These are phyloP conservation scores for Chascanopsetta lugubris DNA, from an alignment of 2,113 vertebrate genomes.

Conservation along the genomic window DNA sequence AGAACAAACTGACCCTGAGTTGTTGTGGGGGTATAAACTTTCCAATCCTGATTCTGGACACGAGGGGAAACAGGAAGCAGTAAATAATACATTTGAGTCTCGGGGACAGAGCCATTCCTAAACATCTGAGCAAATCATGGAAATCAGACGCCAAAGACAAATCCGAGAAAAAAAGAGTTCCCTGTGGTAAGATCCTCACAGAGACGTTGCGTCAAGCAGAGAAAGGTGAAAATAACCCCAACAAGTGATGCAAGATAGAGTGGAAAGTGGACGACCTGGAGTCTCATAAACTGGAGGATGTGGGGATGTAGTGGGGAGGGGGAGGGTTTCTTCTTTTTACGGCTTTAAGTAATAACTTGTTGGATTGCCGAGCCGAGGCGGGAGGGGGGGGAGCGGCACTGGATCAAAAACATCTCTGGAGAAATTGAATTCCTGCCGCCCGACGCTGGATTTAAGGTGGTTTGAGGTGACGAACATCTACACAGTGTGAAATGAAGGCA, in stretches of 20 bases:
- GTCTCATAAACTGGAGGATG: neutral
- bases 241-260: neutral
- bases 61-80: no score
- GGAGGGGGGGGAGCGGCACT: no score
- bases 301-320: no score
- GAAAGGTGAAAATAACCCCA: neutral
- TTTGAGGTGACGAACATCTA: neutral
- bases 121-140: no score
- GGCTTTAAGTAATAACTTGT: constrained; percentile 1
- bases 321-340: neutral
- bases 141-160: neutral
- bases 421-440: constrained; percentile 5
- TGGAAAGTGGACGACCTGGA: constrained; percentile 3
- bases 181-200: neutral
- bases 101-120: no score
- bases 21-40: no score
- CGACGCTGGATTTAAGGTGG: neutral
- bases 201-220: no score
- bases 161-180: neutral
- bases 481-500: constrained; percentile 1
- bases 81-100: no score
- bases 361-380: neutral
- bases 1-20: no score
- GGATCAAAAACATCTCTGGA: constrained; percentile 9
- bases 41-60: no score